Evolutionary conservation across 2,888 invertebrate genomes (phyloP).

Genomic region (Cryptophagus acutangulus): DNA sequence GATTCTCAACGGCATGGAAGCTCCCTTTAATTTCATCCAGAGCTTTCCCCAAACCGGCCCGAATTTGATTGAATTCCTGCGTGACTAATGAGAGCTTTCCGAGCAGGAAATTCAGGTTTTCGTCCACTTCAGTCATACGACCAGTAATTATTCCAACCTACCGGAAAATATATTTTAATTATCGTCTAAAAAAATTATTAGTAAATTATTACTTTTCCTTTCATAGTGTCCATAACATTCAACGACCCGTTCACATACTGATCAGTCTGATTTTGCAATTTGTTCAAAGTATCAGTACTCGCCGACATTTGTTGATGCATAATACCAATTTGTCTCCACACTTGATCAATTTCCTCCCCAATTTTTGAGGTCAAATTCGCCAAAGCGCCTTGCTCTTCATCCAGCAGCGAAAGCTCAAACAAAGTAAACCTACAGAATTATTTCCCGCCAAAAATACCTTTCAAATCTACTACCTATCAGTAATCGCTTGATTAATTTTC

Average conservation of each 20-base stretch:
- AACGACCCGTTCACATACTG: slow-evolving; percentile 75
- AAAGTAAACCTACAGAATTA: slow-evolving; percentile 58
- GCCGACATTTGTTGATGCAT: slow-evolving; percentile 80
- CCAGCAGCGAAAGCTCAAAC: slow-evolving; percentile 64
- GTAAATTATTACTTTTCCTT: slow-evolving; percentile 57
- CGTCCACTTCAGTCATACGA: slow-evolving; percentile 72
- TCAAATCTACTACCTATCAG: slow-evolving; percentile 50
- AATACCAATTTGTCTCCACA: slow-evolving; percentile 86
- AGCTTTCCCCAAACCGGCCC: slow-evolving; percentile 67
- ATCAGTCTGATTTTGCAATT: slow-evolving; percentile 72
- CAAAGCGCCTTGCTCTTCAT: slow-evolving; percentile 66
- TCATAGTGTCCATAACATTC: slow-evolving; percentile 71
- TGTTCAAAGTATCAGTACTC: slow-evolving; percentile 68
- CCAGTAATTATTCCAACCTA: slow-evolving; percentile 72
- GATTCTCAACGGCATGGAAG: slow-evolving; percentile 58
- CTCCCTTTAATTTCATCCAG: slow-evolving; percentile 65
- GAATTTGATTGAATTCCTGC: slow-evolving; percentile 79
- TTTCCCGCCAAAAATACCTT: background rate
- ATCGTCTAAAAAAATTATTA: slow-evolving; percentile 15
- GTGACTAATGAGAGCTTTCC: slow-evolving; percentile 75
- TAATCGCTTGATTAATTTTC: slow-evolving; percentile 62
- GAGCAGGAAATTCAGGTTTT: slow-evolving; percentile 75
- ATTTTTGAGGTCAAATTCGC: slow-evolving; percentile 71
- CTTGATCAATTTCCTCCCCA: slow-evolving; percentile 76
- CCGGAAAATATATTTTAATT: slow-evolving; percentile 15